phyloP scores from a whole-genome alignment of 2,797 vertebrate species.

The Melanotaenia parkinsoni region DNA sequence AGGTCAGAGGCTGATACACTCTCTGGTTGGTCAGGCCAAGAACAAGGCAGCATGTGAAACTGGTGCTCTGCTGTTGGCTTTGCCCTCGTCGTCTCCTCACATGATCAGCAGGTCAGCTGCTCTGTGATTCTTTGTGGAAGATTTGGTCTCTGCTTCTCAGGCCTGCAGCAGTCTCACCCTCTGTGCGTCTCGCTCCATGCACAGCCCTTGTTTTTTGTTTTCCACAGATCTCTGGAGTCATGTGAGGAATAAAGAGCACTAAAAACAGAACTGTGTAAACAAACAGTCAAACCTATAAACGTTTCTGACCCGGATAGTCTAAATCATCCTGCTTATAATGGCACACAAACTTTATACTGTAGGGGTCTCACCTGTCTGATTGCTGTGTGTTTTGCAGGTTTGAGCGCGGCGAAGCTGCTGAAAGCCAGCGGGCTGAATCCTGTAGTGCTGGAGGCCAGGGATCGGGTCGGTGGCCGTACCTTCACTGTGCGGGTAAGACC shows the following conservation, averaged over 20 bases:
- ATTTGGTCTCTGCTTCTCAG: not conserved
- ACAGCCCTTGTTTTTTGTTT: not conserved
- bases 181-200: not conserved
- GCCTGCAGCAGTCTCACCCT: not conserved
- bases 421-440: constrained; percentile 88
- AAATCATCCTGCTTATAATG: too few species aligned
- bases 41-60: not conserved
- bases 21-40: not conserved
- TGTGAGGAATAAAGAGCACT: constrained; percentile 10
- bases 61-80: constrained; percentile 10
- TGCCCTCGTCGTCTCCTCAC: constrained; percentile 22
- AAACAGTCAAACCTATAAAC: not conserved
- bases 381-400: constrained; percentile 78
- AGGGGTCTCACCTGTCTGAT: not conserved
- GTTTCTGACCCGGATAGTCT: too few species aligned
- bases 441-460: constrained; percentile 91
- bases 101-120: constrained; percentile 44
- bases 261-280: not conserved
- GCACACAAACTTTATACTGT: not conserved
- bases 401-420: constrained; percentile 93
- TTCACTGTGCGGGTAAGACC: constrained; percentile 89
- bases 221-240: not conserved
- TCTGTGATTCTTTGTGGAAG: constrained; percentile 12
- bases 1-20: constrained; percentile 24
- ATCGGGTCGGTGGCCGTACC: constrained; percentile 95